Evolutionary conservation across 2,888 invertebrate genomes (phyloP).

Genomic region (Aphidius colemani): DNA sequence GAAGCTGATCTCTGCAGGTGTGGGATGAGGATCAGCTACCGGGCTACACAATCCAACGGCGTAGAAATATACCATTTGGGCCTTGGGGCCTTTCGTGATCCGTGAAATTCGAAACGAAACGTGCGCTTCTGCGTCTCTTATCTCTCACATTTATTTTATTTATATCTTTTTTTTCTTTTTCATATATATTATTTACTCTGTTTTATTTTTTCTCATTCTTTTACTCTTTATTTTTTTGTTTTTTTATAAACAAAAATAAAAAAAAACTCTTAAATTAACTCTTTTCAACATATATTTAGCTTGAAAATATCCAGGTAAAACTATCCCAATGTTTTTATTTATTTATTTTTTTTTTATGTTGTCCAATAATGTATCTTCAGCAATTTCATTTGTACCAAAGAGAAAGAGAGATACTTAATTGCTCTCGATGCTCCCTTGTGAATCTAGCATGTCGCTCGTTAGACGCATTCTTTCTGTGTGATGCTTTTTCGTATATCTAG

Average conservation of each 20-base stretch:
- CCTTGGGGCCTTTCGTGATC: constrained; percentile 5
- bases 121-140: constrained; percentile 20
- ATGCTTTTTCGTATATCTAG: constrained; percentile 14
- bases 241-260: background rate
- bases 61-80: constrained; percentile 30
- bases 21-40: constrained; percentile 57
- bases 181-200: background rate
- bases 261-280: no score
- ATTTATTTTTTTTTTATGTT: background rate
- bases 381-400: constrained; percentile 6
- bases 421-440: constrained; percentile 32
- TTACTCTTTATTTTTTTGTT: constrained; percentile 10
- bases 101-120: constrained; percentile 23
- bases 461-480: constrained; percentile 42
- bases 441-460: constrained; percentile 41
- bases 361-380: constrained; percentile 10
- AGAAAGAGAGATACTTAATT: constrained; percentile 37
- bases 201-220: background rate
- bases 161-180: constrained; percentile 12
- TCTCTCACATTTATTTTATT: constrained; percentile 19
- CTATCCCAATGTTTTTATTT: constrained; percentile 12
- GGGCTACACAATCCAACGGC: constrained; percentile 57
- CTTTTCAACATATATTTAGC: background rate
- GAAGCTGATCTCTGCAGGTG: constrained; percentile 54
- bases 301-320: background rate